Evolutionary conservation across 2,113 vertebrate species (phyloP).

Genomic region (Chascanopsetta lugubris): DNA sequence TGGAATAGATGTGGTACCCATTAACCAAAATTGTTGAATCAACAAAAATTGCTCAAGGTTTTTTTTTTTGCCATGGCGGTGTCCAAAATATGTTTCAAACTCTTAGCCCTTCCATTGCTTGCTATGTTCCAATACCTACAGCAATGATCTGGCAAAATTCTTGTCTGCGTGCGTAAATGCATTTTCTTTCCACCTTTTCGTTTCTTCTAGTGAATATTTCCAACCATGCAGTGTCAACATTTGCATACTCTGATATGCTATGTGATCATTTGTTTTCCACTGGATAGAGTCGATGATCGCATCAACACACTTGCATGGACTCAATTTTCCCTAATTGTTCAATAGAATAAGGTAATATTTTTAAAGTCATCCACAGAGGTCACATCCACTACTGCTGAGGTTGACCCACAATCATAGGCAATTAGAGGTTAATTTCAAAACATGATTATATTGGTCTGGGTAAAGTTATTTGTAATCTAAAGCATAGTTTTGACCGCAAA

Average conservation of each 20-base stretch:
- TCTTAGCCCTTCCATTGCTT: slow-evolving; percentile 77
- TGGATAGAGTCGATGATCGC: slow-evolving; percentile 29
- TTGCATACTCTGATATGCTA: slow-evolving; percentile 32
- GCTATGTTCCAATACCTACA: slow-evolving; percentile 81
- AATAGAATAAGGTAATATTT: slow-evolving; percentile 54
- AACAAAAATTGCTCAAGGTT: slow-evolving; percentile 84
- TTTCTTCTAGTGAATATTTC: slow-evolving; percentile 27
- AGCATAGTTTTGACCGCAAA: slow-evolving; percentile 13
- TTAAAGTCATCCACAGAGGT: slow-evolving; percentile 57
- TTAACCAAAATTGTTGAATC: slow-evolving; percentile 89
- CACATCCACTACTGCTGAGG: slow-evolving; percentile 51
- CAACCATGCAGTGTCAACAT: slow-evolving; percentile 37
- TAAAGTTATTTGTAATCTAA: slow-evolving; percentile 35
- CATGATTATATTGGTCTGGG: slow-evolving; percentile 31
- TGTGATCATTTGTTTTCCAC: slow-evolving; percentile 33
- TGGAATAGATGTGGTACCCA: slow-evolving; percentile 87
- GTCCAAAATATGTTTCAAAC: slow-evolving; percentile 81
- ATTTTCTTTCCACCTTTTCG: slow-evolving; percentile 48
- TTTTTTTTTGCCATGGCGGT: slow-evolving; percentile 75
- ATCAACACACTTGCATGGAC: slow-evolving; percentile 43
- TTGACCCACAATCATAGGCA: slow-evolving; percentile 50
- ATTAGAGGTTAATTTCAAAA: slow-evolving; percentile 44
- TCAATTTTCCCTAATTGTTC: slow-evolving; percentile 54
- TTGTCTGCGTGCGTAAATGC: slow-evolving; percentile 64
- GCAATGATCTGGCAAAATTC: slow-evolving; percentile 76